Base-by-base conservation (phyloP, 2,797 vertebrate genomes). In the Crenuchus spilurus region DNA sequence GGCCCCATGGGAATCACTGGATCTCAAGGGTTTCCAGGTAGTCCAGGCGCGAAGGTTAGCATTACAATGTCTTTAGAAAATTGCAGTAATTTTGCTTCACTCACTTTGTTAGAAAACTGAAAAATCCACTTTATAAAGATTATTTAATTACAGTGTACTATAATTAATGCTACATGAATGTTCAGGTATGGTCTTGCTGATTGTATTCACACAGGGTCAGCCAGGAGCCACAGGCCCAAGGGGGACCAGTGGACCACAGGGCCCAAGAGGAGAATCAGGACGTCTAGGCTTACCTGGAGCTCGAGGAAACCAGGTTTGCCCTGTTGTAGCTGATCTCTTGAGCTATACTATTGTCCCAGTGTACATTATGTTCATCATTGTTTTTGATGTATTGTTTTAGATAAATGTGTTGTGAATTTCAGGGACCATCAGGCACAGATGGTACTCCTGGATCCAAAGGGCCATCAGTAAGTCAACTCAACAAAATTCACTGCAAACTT, bases 191-290 rank as follows among this genome's bases (percentile, higher is more conserved):
- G 31, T 48, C 6, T 20, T 70, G 39, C 5, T 58, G 33, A 14
- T 10, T 46, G 11, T 58, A 1, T 46, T 46, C 41, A 30, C 6
- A 2, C 79, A 99, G 97, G 97, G 97, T 76, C 94, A 98, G 87
- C 90, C 95, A 28, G 97, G 97, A 54, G 94, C 96, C 0, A 96
- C 95, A 0, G 97, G 97, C 1, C 94, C 94, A 14, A 92, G 97
- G 84, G 97, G 97, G 22, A 92, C 92, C 46, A 87, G 92, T 85
- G 97, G 97, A 72, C 95, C 86, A 48, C 97, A 99, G 83, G 97
- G 97, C 51, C 74, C 93, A 65, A 92, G 97, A 85, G 97, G 97
- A 8, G 96, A 97, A 64, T 88, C 86, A 0, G 97, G 97, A 52
- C 92, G 84, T 0, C 88, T 89, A 0, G 97, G 97, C 68, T 92